Base-by-base conservation (phyloP, 2,888 invertebrate species). In the Netelia virgata region DNA sequence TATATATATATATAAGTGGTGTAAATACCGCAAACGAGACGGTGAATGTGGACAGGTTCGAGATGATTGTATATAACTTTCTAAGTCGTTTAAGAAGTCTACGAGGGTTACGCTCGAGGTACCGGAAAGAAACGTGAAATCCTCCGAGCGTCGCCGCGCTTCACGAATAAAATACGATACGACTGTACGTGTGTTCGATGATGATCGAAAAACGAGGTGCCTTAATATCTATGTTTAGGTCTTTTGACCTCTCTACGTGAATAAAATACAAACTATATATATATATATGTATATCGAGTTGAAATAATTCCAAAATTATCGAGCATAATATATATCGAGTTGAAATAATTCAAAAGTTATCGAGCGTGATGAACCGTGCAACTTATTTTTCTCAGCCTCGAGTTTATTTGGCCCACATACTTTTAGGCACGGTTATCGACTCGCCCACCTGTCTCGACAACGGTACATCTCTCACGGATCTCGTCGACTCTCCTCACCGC, bases 351-450 rank as follows among this genome's bases (percentile, higher is more conserved):
- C 16, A 55, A 55, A 55, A 55, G n/a, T 47, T 10, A 47, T 55
- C 55, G 18, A 55, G 55, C n/a, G 20, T 2, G 57, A 18, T 57
- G 18, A 57, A 57, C 8, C 16, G 16, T 18, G 57, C 16, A 57
- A 80, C n/a, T 50, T 66, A 53, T 61, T 63, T 79, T 28, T 79
- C 50, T 74, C 57, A 36, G 18, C 61, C 41, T 20, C 28, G 28
- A 64, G 41, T 72, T 79, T 70, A 23, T 80, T 70, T 76, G 83
- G 83, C 83, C 83, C 83, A 83, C 55, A 83, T 83, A 75, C 57
- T 79, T 83, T 83, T 75, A 53, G 75, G 79, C 75, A 47, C 70
- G 70, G 57, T 79, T 66, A 69, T 66, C 57, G 36, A 72, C 75
- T 64, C 68, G 41, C 28, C 14, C 18, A 18, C 16, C 53, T 41